Evolutionary conservation across 1,140 invertebrate species (phyloP).

Genomic region (Drosophila lacertosa): DNA sequence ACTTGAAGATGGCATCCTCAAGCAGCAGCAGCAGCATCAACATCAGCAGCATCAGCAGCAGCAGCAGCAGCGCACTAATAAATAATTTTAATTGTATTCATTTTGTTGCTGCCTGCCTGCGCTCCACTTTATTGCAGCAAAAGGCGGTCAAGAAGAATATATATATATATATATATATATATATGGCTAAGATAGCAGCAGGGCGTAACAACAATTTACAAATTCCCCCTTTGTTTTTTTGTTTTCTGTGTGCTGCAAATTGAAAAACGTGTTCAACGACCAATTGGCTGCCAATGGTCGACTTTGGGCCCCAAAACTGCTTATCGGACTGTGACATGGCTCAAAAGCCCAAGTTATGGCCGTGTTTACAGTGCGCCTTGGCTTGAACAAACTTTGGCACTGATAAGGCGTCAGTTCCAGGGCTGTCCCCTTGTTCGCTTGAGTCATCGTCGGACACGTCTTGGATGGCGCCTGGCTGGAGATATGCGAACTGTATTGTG

Average conservation of each 20-base stretch:
- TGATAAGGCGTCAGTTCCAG: conserved; percentile 53
- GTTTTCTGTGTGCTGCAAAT: conserved; percentile 25
- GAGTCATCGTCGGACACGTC: conserved; percentile 61
- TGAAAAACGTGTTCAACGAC: conserved; percentile 72
- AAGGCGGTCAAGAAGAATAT: conserved; percentile 62
- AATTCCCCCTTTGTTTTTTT: conserved; percentile 53
- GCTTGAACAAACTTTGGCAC: conserved; percentile 75
- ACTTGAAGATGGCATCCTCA: conserved; percentile 40
- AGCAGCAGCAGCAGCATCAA: background rate
- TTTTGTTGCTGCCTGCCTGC: conserved; percentile 43
- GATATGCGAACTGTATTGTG: conserved; percentile 23
- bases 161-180: no score
- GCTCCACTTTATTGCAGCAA: conserved; percentile 51
- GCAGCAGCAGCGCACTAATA: conserved; percentile 58
- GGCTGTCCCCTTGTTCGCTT: conserved; percentile 28
- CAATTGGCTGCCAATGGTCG: conserved; percentile 59
- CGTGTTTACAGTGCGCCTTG: conserved; percentile 51
- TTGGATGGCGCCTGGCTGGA: conserved; percentile 25
- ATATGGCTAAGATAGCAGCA: conserved; percentile 29
- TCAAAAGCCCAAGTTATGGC: conserved; percentile 24
- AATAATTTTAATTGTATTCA: conserved; percentile 80
- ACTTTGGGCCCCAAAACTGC: conserved; percentile 34
- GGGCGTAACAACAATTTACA: conserved; percentile 29
- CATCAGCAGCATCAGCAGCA: conserved; percentile 16
- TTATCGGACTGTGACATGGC: conserved; percentile 27